Evolutionary conservation across 2,113 vertebrate genomes (phyloP).

Genomic region (Caretta caretta): DNA sequence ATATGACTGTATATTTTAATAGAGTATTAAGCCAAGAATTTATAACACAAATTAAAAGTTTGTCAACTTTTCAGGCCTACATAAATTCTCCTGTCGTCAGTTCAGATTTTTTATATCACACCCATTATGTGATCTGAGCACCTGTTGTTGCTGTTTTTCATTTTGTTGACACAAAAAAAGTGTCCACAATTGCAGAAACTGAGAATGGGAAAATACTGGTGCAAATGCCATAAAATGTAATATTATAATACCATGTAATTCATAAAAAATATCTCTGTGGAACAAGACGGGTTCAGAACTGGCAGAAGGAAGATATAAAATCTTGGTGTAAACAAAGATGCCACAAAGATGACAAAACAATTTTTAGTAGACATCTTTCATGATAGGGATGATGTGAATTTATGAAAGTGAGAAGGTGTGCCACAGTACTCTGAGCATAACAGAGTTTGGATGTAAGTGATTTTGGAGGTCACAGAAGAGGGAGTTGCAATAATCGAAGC

Average conservation of each 20-base stretch:
- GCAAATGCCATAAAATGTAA: constrained; percentile 1
- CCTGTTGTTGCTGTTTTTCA: not conserved
- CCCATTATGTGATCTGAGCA: not conserved
- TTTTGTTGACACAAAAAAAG: not conserved
- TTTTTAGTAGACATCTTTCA: constrained; percentile 8
- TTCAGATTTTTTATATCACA: not conserved
- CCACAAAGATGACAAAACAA: no score
- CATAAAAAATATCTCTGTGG: constrained; percentile 31
- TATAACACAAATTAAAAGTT: not conserved
- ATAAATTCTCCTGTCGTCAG: not conserved
- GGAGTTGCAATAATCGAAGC: constrained; percentile 44
- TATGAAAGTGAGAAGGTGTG: not conserved
- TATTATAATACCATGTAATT: constrained; percentile 5
- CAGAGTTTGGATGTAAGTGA: not conserved
- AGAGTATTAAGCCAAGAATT: not conserved
- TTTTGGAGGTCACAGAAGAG: not conserved
- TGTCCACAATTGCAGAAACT: not conserved
- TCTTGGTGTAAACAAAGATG: no score
- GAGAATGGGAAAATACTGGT: not conserved
- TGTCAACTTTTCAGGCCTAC: not conserved
- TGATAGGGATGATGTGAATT: not conserved
- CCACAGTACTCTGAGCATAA: not conserved
- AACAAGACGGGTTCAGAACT: constrained; percentile 37
- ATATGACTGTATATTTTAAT: not conserved
- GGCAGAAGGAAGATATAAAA: constrained; percentile 20